Conservation (phyloP, 2,113 vertebrate genomes). For the Ophthalmolycus amberensis region DNA sequence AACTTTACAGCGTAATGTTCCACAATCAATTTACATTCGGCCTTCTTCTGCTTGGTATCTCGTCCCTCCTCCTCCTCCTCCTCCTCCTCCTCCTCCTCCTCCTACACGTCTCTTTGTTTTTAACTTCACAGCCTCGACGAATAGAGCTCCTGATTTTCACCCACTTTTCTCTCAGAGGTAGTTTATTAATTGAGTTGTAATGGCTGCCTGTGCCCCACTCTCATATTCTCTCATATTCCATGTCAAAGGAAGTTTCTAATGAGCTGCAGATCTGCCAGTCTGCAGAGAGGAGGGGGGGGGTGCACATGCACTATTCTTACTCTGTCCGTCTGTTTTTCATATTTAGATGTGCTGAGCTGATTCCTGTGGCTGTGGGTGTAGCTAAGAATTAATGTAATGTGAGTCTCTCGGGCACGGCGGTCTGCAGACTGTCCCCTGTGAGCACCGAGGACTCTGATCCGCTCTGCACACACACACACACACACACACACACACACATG, state of each 20-base stretch:
- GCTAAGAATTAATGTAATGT: conserved; percentile 33
- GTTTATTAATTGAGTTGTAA: conserved; percentile 85
- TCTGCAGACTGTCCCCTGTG: conserved; percentile 52
- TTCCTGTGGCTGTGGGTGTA: not conserved
- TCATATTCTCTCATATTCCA: conserved; percentile 80
- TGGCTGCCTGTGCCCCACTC: conserved; percentile 77
- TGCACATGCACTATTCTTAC: conserved; percentile 1
- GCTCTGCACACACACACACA: conserved; percentile 24
- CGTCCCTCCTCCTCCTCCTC: not conserved
- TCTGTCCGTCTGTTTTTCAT: conserved; percentile 2
- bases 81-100: not conserved
- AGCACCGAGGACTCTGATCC: conserved; percentile 60
- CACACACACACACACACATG: conserved; percentile 21
- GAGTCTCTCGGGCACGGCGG: conserved; percentile 9
- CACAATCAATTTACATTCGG: not conserved
- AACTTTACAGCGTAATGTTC: not conserved
- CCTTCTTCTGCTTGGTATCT: not conserved
- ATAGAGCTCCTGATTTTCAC: conserved; percentile 13
- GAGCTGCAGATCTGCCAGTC: conserved; percentile 43
- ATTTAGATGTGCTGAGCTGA: not conserved
- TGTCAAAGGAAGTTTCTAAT: conserved; percentile 71
- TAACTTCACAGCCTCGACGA: not conserved
- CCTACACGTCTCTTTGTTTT: conserved; percentile 6
- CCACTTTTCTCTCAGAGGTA: conserved; percentile 28
- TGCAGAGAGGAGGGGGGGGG: not conserved